phyloP scores from a whole-genome alignment of 2,888 invertebrate genomes.

The Salticus scenicus region DNA sequence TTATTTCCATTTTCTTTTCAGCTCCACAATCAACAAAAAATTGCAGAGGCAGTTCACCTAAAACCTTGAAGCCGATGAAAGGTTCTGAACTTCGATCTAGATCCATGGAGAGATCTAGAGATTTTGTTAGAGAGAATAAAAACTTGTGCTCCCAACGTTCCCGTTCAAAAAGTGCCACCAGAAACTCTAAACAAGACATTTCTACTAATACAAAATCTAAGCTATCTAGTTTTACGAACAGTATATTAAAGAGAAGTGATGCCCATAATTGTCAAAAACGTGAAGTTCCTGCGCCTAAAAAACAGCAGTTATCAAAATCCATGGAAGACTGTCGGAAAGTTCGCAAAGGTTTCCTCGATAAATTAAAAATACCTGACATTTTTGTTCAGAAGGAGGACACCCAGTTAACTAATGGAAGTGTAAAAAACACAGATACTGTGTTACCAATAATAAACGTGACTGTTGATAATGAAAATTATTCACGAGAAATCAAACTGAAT shows the following conservation, averaged over 20 bases:
- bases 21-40: neutral
- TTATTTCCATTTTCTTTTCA: neutral
- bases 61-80: neutral
- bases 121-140: neutral
- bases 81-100: conserved; percentile 5
- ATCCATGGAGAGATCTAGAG: conserved; percentile 19
- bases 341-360: conserved; percentile 33
- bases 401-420: neutral
- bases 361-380: conserved; percentile 55
- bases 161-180: conserved; percentile 36
- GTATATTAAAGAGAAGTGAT: conserved; percentile 27
- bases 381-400: conserved; percentile 11
- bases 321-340: conserved; percentile 52
- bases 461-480: too few relatives aligned
- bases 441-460: neutral
- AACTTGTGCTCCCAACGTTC: neutral
- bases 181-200: conserved; percentile 12
- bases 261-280: neutral
- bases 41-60: conserved; percentile 1
- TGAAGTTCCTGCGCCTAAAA: conserved; percentile 1
- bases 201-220: conserved; percentile 7
- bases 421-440: neutral
- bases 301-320: conserved; percentile 39
- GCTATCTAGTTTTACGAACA: conserved; percentile 32
- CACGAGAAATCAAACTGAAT: too few relatives aligned